Percentiles rank a stretch among this genome's conserved stretches.
Conservation (phyloP, 2,888 invertebrate genomes). For the Thalpophila matura region DNA sequence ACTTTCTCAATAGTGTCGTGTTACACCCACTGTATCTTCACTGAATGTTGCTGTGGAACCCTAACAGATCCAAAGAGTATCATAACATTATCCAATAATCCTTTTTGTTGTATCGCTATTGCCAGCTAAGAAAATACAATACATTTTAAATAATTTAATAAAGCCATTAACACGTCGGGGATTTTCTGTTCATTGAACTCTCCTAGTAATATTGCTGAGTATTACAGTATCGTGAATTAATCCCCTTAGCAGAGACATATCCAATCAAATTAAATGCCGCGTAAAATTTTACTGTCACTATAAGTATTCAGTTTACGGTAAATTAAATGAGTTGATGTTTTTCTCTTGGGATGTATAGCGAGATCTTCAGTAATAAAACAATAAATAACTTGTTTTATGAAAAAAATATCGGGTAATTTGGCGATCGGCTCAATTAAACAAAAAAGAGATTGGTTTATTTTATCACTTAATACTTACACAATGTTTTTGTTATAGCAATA, state of each 20-base stretch:
- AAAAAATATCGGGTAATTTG: not conserved
- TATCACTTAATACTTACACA: too few relatives aligned
- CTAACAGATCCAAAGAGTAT: too few relatives aligned
- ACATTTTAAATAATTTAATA: constrained; percentile 9
- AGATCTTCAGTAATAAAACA: constrained; percentile 13
- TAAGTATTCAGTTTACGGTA: constrained; percentile 27
- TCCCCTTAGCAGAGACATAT: constrained; percentile 20
- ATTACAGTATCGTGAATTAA: constrained; percentile 18
- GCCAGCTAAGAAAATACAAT: constrained; percentile 1
- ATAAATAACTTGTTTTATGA: not conserved
- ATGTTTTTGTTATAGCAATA: too few relatives aligned
- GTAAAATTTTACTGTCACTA: constrained; percentile 34
- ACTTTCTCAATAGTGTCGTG: too few relatives aligned
- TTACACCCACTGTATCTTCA: too few relatives aligned
- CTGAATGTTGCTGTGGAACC: too few relatives aligned
- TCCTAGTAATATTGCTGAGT: constrained; percentile 12
- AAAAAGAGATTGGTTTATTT: too few relatives aligned
- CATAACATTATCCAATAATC: not conserved
- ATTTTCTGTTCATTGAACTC: constrained; percentile 21
- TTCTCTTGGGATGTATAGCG: not conserved
- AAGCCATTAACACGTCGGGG: not conserved
- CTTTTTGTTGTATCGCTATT: constrained; percentile 1
- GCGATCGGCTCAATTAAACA: not conserved
- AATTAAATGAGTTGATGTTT: constrained; percentile 39
- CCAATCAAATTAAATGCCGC: constrained; percentile 43